phyloP scores from a whole-genome alignment of 2,888 invertebrate species.

The Synergus itoensis region DNA sequence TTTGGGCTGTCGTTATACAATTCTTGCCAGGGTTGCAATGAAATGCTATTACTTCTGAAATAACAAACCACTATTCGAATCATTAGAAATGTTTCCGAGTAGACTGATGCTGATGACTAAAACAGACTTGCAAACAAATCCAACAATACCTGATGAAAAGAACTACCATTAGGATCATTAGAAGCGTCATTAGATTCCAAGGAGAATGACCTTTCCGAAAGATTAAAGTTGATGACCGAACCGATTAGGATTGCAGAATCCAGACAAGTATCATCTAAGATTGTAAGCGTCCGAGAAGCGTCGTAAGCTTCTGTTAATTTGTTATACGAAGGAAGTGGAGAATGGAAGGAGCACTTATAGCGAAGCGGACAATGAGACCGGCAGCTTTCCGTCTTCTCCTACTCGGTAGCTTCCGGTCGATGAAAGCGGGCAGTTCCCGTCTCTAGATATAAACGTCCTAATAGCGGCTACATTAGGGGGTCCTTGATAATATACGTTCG shows the following conservation, averaged over 20 bases:
- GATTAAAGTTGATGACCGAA: constrained; percentile 4
- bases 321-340: constrained; percentile 49
- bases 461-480: constrained; percentile 65
- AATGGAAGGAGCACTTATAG: constrained; percentile 58
- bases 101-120: background rate
- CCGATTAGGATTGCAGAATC: constrained; percentile 8
- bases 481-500: constrained; percentile 61
- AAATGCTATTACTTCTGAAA: background rate
- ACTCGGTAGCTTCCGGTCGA: constrained; percentile 60
- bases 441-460: constrained; percentile 64
- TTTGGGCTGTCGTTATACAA: background rate
- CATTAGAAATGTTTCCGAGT: background rate
- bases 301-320: constrained; percentile 69
- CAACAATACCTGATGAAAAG: background rate
- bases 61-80: background rate
- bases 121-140: background rate
- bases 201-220: background rate
- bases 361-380: constrained; percentile 53
- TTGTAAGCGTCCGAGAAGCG: constrained; percentile 53
- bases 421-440: constrained; percentile 62
- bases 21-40: background rate
- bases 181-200: background rate
- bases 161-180: background rate
- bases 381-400: constrained; percentile 53
- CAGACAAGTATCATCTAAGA: constrained; percentile 5